These are phyloP conservation scores for Hydrolagus affinis DNA, from an alignment of 2,113 vertebrate genomes.

Conservation along the genomic window DNA sequence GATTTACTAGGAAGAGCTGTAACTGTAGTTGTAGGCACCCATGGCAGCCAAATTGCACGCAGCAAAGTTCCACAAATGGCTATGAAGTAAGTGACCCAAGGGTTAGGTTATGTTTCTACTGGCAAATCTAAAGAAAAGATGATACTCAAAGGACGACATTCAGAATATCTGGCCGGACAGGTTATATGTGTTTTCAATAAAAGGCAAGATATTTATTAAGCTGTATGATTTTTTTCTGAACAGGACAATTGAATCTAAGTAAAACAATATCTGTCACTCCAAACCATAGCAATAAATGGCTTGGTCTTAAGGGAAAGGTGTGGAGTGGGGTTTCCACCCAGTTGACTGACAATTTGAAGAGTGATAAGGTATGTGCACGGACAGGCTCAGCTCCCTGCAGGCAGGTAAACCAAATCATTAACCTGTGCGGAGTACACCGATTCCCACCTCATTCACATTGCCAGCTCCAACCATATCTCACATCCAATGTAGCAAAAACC, in stretches of 20 bases:
- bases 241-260: no score
- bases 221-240: background rate
- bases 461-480: no score
- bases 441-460: no score
- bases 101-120: background rate
- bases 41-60: no score
- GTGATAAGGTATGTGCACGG: slow-evolving; percentile 5
- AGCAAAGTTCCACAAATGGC: no score
- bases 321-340: background rate
- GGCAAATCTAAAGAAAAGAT: background rate
- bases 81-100: background rate
- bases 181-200: background rate
- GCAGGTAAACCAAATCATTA: background rate
- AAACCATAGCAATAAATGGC: background rate
- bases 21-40: no score
- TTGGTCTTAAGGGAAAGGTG: background rate
- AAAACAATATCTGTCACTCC: background rate
- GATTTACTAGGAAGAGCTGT: no score
- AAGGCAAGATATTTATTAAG: background rate
- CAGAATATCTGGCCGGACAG: no score
- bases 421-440: background rate
- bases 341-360: background rate
- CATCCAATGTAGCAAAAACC: no score
- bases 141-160: background rate
- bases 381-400: background rate